Conservation (phyloP, 2,797 vertebrate species). For the Galaxias olidus region DNA sequence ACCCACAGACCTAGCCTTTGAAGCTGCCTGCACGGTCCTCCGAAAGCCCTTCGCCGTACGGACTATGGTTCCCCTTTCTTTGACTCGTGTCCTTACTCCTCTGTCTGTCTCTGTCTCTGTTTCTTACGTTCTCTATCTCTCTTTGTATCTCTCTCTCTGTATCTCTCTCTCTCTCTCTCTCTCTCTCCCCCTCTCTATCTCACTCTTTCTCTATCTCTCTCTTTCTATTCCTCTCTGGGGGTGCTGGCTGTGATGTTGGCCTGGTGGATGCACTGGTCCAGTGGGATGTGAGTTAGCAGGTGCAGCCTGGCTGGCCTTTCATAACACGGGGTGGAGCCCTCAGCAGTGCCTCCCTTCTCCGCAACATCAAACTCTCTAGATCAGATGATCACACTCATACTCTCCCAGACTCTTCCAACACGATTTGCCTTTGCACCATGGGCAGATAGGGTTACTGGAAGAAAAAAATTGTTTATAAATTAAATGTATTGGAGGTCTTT, state of each 20-base stretch:
- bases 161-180: background rate
- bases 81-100: background rate
- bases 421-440: background rate
- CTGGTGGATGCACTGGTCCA: conserved; percentile 58
- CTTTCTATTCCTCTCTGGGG: conserved; percentile 26
- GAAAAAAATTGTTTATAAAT: background rate
- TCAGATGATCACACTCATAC: conserved; percentile 35
- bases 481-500: background rate
- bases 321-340: conserved; percentile 58
- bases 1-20: background rate
- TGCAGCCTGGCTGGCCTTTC: conserved; percentile 49
- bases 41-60: too few relatives aligned
- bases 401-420: conserved; percentile 16
- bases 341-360: conserved; percentile 30
- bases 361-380: conserved; percentile 37
- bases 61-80: too few relatives aligned
- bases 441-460: background rate
- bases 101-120: background rate
- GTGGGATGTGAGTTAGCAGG: conserved; percentile 59
- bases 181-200: background rate
- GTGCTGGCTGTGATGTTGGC: conserved; percentile 49
- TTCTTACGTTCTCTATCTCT: conserved; percentile 12
- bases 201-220: background rate
- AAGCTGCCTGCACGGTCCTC: too few relatives aligned
- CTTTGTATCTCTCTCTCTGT: background rate